Conservation (phyloP, 2,888 invertebrate species). For the Neocrepidodera transversa region DNA sequence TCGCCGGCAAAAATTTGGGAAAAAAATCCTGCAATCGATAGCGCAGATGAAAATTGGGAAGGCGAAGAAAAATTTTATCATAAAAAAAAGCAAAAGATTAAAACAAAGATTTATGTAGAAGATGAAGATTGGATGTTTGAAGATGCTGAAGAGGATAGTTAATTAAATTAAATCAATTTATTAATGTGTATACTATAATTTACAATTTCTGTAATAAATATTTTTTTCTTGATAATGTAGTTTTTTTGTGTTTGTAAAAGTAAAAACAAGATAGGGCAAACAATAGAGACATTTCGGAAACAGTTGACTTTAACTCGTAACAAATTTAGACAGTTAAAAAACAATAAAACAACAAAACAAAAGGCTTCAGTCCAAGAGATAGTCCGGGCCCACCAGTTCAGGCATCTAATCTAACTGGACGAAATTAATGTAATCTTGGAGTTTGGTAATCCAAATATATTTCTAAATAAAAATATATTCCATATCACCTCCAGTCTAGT, state of each 20-base stretch:
- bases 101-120: slow-evolving; percentile 31
- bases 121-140: slow-evolving; percentile 48
- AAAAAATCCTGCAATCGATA: slow-evolving; percentile 41
- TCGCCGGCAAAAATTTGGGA: slow-evolving; percentile 21
- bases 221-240: too few relatives aligned
- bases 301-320: slow-evolving; percentile 35
- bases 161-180: neutral
- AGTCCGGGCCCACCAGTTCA: neutral
- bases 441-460: too few relatives aligned
- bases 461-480: too few relatives aligned
- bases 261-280: slow-evolving; percentile 16
- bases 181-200: too few relatives aligned
- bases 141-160: slow-evolving; percentile 39
- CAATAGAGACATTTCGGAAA: slow-evolving; percentile 34
- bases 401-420: neutral
- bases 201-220: too few relatives aligned
- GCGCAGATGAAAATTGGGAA: slow-evolving; percentile 44
- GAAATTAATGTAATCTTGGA: neutral
- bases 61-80: slow-evolving; percentile 30
- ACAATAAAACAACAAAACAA: slow-evolving; percentile 39
- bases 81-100: neutral
- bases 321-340: slow-evolving; percentile 41
- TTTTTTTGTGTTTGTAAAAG: neutral
- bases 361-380: slow-evolving; percentile 29
- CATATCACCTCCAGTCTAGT: too few relatives aligned